phyloP scores from a whole-genome alignment of 2,797 vertebrate genomes.

The Gallinago solitaria region DNA sequence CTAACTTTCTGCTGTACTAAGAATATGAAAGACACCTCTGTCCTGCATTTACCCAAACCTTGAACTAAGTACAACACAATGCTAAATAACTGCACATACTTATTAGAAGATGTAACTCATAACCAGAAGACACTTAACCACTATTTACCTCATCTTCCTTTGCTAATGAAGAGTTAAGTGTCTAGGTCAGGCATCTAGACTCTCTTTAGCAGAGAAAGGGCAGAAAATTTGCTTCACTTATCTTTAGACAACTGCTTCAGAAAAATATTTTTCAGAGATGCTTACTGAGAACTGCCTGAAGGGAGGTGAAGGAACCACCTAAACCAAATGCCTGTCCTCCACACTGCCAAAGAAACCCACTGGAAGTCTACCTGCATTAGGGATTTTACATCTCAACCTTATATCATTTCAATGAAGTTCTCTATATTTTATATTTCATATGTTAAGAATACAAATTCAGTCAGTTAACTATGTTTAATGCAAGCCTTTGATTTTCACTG shows the following conservation, averaged over 20 bases:
- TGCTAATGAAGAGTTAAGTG: background rate
- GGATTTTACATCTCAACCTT: background rate
- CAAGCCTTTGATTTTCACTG: background rate
- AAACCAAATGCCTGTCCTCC: background rate
- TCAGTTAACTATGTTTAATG: background rate
- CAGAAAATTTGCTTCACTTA: background rate
- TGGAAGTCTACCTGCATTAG: background rate
- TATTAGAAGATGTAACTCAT: background rate
- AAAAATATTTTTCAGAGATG: background rate
- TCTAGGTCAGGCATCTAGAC: background rate
- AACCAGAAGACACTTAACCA: background rate
- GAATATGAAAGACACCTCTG: background rate
- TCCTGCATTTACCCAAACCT: background rate
- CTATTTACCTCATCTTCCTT: background rate
- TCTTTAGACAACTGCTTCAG: background rate
- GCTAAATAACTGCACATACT: background rate
- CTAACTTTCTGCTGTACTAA: background rate
- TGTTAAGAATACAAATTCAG: background rate
- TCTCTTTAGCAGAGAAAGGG: background rate
- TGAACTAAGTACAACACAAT: background rate
- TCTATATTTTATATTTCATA: background rate
- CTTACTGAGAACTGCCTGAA: background rate
- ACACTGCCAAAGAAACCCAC: background rate
- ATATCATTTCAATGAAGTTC: background rate
- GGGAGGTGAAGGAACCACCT: background rate